Conservation (phyloP, 2,888 invertebrate genomes). For the Eupithecia tripunctaria region DNA sequence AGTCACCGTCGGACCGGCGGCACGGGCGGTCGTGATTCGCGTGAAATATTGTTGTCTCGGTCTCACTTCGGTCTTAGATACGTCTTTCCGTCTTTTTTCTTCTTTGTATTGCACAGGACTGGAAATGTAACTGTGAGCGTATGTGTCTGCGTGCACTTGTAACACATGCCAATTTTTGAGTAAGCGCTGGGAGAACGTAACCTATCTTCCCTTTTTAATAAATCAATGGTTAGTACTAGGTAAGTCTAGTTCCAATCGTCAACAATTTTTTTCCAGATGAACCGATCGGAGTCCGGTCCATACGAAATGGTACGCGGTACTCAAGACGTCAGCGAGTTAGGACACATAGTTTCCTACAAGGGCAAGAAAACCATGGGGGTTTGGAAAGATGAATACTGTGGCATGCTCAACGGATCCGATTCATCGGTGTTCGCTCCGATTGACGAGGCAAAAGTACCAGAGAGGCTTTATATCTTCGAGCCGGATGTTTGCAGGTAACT, state of each 20-base stretch:
- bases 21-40: too few species aligned
- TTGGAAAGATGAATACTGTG: conserved; percentile 78
- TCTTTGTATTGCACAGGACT: too few species aligned
- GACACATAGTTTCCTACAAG: conserved; percentile 78
- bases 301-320: conserved; percentile 83
- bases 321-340: conserved; percentile 74
- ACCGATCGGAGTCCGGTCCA: conserved; percentile 80
- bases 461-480: conserved; percentile 77
- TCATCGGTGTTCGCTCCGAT: conserved; percentile 82
- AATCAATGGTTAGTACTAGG: too few species aligned
- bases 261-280: conserved; percentile 71
- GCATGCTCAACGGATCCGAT: conserved; percentile 83
- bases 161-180: too few species aligned
- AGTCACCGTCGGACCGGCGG: too few species aligned
- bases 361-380: conserved; percentile 62
- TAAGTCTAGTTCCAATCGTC: neutral
- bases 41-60: too few species aligned
- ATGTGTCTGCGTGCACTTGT: too few species aligned
- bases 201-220: too few species aligned
- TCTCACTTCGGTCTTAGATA: too few species aligned
- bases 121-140: too few species aligned
- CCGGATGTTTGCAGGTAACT: conserved; percentile 85
- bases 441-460: conserved; percentile 60
- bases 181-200: too few species aligned
- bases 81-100: too few species aligned